Percentiles rank a stretch among this genome's conserved stretches.
Conservation (phyloP, 23 tunicate genomes). For the Trididemnum clinides region DNA sequence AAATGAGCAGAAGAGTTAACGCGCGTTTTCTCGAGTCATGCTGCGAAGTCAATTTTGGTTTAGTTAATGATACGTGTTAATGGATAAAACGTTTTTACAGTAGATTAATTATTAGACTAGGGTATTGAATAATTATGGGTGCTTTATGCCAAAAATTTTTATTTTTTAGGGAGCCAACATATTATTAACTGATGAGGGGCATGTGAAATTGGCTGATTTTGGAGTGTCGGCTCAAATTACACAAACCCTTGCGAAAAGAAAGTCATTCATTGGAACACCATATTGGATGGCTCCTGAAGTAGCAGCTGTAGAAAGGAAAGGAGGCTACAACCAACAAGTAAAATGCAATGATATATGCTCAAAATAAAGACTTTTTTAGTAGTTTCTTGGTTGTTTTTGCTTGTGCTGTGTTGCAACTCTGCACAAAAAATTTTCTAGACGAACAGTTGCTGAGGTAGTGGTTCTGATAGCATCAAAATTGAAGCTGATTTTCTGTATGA, state of each 20-base stretch:
- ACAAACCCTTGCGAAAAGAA: slow-evolving; percentile 91
- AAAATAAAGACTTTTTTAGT: not conserved
- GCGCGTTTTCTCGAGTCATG: no score
- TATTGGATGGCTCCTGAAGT: slow-evolving; percentile 99
- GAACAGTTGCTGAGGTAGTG: not conserved
- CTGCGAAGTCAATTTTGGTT: no score
- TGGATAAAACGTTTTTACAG: no score
- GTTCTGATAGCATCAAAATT: not conserved
- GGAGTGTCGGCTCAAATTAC: slow-evolving; percentile 99
- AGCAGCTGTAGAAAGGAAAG: slow-evolving; percentile 99
- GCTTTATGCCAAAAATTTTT: no score
- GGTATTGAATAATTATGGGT: no score
- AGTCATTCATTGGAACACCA: slow-evolving; percentile 97
- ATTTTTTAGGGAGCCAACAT: slow-evolving; percentile 90
- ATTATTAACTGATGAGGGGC: slow-evolving; percentile 83
- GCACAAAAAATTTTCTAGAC: not conserved
- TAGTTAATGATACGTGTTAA: no score
- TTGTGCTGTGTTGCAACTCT: not conserved
- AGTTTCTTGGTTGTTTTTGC: not conserved
- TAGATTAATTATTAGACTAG: no score
- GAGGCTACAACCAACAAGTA: slow-evolving; percentile 98
- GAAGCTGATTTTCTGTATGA: no score
- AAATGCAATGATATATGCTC: no score
- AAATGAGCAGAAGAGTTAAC: no score
- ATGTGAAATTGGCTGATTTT: slow-evolving; percentile 96